Conservation (phyloP, 2,113 vertebrate genomes). For the Chamaetylas fuelleborni region DNA sequence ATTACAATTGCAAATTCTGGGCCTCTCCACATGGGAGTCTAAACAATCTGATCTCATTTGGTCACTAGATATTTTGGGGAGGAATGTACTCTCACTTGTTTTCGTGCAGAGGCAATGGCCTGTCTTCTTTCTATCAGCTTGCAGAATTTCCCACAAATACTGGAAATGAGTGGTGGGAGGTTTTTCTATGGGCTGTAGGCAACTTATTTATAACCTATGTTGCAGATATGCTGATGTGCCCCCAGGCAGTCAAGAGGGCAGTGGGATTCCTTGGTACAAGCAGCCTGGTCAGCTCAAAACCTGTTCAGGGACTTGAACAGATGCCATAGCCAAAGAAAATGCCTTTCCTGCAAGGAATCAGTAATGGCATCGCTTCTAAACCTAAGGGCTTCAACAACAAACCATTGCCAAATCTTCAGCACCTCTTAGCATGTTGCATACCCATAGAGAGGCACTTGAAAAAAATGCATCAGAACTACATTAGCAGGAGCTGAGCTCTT, state of each 20-base stretch:
- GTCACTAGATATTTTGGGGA: neutral
- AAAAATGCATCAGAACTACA: neutral
- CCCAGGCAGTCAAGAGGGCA: neutral
- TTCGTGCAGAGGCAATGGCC: neutral
- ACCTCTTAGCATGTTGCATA: accelerated
- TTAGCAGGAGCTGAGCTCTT: neutral
- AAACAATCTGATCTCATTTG: neutral
- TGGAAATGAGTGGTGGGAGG: neutral
- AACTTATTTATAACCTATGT: neutral
- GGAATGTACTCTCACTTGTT: neutral
- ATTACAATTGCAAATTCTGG: neutral
- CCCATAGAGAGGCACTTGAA: neutral
- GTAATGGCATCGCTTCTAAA: neutral
- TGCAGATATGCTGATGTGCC: neutral
- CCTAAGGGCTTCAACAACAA: neutral
- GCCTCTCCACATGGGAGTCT: neutral
- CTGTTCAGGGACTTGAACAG: neutral
- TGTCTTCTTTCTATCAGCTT: neutral
- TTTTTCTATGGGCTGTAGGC: neutral
- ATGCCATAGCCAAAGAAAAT: neutral
- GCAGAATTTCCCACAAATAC: neutral
- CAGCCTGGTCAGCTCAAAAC: neutral
- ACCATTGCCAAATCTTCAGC: neutral
- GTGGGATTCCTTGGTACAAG: neutral
- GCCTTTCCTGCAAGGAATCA: neutral